Evolutionary conservation across 1,140 invertebrate species (phyloP), one percentile per base, ranked within the genome.

Genomic region (Lasioglossum albipes): DNA sequence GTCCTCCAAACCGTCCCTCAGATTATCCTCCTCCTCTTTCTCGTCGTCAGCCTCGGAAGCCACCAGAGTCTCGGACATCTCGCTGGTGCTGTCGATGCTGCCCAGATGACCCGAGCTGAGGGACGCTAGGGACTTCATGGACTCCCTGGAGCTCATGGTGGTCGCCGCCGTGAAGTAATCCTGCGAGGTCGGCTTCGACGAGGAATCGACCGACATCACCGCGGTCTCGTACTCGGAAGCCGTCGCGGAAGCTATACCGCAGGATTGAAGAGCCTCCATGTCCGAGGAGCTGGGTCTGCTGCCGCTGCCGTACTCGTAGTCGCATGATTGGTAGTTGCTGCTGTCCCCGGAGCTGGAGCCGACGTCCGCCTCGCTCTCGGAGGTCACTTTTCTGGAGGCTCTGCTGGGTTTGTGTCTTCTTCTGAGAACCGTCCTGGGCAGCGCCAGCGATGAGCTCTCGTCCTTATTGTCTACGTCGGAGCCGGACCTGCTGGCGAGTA

Each of bases 221-320:
- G 97, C 97, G 10, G 97, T 98, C 90, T 98, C 97, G 91, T 98
- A 98, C 89, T 98, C 98, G 6, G 97, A 97, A 6, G 96, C 85
- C 0, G 92, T 93, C 95, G 85, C 96, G 93, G 91, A 95, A 90
- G 73, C 95, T 93, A 77, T 95, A 93, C 89, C 76, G 9, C 87
- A 80, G 6, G 92, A 92, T 64, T 92, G 92, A 4, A 93, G 91
- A 9, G 96, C 95, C 88, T 98, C 97, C n/a, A 98, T 92, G 91
- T 98, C 97, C 0, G 97, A 97, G 3, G 97, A 98, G 75, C 96
- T 95, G 1, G 97, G 97, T 88, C 97, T 94, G 92, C 97, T 97
- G 45, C 94, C 94, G 22, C 93, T 94, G 69, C 94, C 95, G 76
- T 96, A 95, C 52, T 96, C 96, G 88, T 96, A 96, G 87, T 98